A percentile compares a stretch with the other conserved stretches of the same genome.
phyloP scores from a whole-genome alignment of 2,113 vertebrate species.

The Rhinolophus sinicus region DNA sequence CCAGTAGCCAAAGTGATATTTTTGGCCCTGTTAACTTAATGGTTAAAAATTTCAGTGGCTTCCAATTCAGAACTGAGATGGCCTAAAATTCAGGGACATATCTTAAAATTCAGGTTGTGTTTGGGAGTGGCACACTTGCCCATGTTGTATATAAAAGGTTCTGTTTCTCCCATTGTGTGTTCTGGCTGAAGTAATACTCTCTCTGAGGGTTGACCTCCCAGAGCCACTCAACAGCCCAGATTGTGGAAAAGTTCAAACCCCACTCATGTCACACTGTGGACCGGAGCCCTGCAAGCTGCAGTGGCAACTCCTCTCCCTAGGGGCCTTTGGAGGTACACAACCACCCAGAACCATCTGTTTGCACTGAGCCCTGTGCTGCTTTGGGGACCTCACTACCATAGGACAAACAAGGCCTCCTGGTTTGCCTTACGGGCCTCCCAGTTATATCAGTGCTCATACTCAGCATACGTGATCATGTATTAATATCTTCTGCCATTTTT shows the following conservation, averaged over 20 bases:
- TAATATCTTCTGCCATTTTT: not conserved
- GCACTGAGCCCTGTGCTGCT: not conserved
- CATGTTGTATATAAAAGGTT: not conserved
- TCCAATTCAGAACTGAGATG: not conserved
- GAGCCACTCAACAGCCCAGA: not conserved
- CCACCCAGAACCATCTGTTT: not conserved
- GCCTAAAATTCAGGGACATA: not conserved
- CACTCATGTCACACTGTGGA: not conserved
- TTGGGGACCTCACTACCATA: not conserved
- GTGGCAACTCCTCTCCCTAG: not conserved
- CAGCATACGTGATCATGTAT: too few relatives aligned
- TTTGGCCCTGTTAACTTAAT: not conserved
- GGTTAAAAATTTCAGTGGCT: not conserved
- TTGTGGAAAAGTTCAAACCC: not conserved
- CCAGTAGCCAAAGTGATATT: not conserved
- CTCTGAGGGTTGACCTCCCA: not conserved
- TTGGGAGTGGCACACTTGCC: not conserved
- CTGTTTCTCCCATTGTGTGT: not conserved
- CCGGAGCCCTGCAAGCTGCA: not conserved
- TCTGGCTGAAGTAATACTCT: not conserved
- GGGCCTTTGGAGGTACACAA: not conserved
- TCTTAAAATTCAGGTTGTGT: not conserved
- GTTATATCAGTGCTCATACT: not conserved
- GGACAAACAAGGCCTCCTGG: not conserved
- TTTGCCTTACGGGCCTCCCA: not conserved